A percentile compares a stretch with the other conserved stretches of the same genome.
Evolutionary conservation across 2,888 invertebrate species (phyloP).

Genomic region (Neocrepidodera transversa): DNA sequence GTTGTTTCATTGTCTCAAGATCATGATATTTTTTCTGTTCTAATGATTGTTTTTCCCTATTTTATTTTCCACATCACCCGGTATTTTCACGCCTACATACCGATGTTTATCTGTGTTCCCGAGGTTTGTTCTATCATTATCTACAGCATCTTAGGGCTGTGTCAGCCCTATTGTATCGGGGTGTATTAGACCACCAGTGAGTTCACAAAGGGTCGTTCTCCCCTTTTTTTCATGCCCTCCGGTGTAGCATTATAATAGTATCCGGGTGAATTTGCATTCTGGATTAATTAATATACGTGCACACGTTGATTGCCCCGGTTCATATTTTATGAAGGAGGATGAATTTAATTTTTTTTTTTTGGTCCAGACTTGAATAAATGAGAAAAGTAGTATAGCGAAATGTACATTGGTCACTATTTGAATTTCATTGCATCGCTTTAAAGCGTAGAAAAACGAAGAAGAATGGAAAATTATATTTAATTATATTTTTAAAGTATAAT

Average conservation of each 20-base stretch:
- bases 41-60: no score
- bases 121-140: constrained; percentile 51
- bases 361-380: no score
- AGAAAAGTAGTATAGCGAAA: no score
- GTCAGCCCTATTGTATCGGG: constrained; percentile 51
- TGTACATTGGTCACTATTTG: no score
- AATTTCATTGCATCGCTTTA: no score
- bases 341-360: no score
- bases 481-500: no score
- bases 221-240: constrained; percentile 45
- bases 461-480: no score
- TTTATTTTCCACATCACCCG: neutral
- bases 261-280: constrained; percentile 54
- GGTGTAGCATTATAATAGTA: constrained; percentile 53
- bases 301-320: constrained; percentile 43
- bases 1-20: no score
- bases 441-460: no score
- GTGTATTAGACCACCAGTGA: constrained; percentile 56
- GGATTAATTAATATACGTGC: constrained; percentile 54
- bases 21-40: no score
- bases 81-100: constrained; percentile 22
- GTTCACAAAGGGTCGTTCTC: constrained; percentile 53
- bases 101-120: constrained; percentile 38
- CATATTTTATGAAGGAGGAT: constrained; percentile 34
- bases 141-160: constrained; percentile 50